A percentile compares a stretch with the other conserved stretches of the same genome.
phyloP scores from a whole-genome alignment of 2,797 vertebrate species.

The Pelobates cultripes region DNA sequence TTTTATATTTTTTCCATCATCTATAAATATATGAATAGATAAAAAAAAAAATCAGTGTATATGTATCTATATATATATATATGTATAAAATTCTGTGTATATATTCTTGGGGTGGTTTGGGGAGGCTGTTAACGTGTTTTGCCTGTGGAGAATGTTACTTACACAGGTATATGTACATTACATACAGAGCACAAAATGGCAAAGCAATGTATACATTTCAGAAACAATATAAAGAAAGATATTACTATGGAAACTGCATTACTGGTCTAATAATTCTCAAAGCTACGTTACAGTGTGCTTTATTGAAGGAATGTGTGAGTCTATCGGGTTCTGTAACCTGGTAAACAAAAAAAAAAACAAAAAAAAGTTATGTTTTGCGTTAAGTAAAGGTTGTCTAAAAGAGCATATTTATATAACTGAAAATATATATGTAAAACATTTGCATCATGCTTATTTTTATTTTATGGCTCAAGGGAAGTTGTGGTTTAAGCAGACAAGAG shows the following conservation, averaged over 20 bases:
- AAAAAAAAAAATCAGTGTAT: constrained; percentile 43
- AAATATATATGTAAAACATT: too few species aligned
- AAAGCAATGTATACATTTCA: constrained; percentile 78
- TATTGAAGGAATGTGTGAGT: background rate
- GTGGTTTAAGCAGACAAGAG: too few species aligned
- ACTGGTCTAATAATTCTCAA: background rate
- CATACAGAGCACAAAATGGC: constrained; percentile 83
- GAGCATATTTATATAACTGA: too few species aligned
- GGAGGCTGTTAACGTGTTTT: constrained; percentile 45
- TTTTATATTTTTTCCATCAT: constrained; percentile 59
- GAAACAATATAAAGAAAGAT: constrained; percentile 79
- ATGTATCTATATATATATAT: constrained; percentile 60
- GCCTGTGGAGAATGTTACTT: constrained; percentile 72
- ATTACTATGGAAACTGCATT: constrained; percentile 58
- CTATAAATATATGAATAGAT: constrained; percentile 66
- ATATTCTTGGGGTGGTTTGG: constrained; percentile 60
- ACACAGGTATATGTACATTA: constrained; percentile 79
- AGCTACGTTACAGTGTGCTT: background rate
- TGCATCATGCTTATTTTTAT: too few species aligned
- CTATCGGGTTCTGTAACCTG: too few species aligned
- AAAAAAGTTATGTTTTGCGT: too few species aligned
- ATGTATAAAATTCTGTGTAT: constrained; percentile 68
- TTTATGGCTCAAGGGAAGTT: too few species aligned
- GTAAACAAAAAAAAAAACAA: too few species aligned
- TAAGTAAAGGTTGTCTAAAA: too few species aligned